Evolutionary conservation across 2,888 invertebrate species (phyloP).

Genomic region (Oegoconia quadripuncta): DNA sequence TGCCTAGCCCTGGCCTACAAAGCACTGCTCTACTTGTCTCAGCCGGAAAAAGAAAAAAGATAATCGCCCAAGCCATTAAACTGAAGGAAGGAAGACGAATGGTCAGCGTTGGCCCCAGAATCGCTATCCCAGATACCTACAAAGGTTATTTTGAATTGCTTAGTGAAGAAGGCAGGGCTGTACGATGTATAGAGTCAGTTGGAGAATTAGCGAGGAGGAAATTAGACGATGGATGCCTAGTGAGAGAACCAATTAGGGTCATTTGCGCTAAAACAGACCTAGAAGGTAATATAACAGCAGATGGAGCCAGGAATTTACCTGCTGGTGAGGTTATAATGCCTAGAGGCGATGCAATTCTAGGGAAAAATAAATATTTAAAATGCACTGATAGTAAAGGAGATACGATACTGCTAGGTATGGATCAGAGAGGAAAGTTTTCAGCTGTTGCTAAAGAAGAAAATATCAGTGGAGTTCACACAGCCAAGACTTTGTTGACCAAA

Average conservation of each 20-base stretch:
- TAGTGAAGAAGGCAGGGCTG: conserved; percentile 95
- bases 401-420: conserved; percentile 88
- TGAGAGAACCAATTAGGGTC: conserved; percentile 87
- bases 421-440: conserved; percentile 94
- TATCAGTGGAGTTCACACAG: conserved; percentile 96
- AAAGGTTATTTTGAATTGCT: conserved; percentile 95
- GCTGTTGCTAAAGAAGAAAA: conserved; percentile 95
- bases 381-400: conserved; percentile 93
- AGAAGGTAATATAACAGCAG: conserved; percentile 82
- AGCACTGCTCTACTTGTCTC: conserved; percentile 92
- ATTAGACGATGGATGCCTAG: conserved; percentile 86
- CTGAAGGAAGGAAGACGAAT: conserved; percentile 92
- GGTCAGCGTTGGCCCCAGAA: conserved; percentile 88
- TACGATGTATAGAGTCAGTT: conserved; percentile 93
- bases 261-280: conserved; percentile 81
- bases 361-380: conserved; percentile 89
- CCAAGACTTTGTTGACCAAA: conserved; percentile 92
- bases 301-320: conserved; percentile 86
- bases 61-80: conserved; percentile 93
- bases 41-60: conserved; percentile 90
- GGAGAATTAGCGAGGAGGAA: conserved; percentile 88
- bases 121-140: conserved; percentile 94
- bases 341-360: conserved; percentile 83
- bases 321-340: conserved; percentile 91
- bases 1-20: conserved; percentile 91